These are phyloP conservation scores for Melozone crissalis DNA, from an alignment of 2,113 vertebrate species.

Conservation along the genomic window DNA sequence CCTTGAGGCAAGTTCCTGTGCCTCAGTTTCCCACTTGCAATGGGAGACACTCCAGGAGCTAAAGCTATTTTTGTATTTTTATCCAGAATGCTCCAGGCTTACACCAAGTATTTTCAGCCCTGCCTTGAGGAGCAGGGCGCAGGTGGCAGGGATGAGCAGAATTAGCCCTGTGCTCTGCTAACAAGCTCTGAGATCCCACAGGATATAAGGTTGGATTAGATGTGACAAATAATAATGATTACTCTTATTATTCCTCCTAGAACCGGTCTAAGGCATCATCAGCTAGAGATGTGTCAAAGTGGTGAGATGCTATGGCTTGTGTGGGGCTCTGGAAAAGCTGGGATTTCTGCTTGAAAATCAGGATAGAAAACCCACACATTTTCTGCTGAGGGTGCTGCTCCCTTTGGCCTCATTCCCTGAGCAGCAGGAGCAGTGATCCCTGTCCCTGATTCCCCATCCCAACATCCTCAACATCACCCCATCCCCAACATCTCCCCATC, in stretches of 20 bases:
- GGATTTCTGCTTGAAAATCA: not conserved
- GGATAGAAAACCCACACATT: fast-evolving
- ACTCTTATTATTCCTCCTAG: slow-evolving; percentile 24
- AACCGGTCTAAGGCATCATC: not conserved
- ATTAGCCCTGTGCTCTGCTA: slow-evolving; percentile 33
- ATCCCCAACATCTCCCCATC: no score
- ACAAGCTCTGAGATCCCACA: slow-evolving; percentile 31
- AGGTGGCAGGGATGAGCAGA: slow-evolving; percentile 37
- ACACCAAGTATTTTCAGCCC: not conserved
- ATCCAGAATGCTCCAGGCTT: not conserved
- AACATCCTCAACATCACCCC: no score
- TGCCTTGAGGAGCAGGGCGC: not conserved
- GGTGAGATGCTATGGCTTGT: not conserved
- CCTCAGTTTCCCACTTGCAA: not conserved
- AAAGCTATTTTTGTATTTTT: not conserved
- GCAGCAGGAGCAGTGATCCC: fast-evolving
- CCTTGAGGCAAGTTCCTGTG: not conserved
- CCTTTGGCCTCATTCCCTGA: not conserved
- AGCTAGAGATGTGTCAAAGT: not conserved
- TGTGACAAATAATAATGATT: slow-evolving; percentile 47
- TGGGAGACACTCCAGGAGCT: not conserved
- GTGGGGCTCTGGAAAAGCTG: not conserved
- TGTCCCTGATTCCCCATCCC: no score
- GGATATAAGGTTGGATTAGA: slow-evolving; percentile 17
- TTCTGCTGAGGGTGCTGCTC: not conserved